Percentiles rank a stretch among this genome's conserved stretches.
These are phyloP conservation scores for Leuciscus idus DNA, from an alignment of 2,113 vertebrate species.

Conservation along the genomic window DNA sequence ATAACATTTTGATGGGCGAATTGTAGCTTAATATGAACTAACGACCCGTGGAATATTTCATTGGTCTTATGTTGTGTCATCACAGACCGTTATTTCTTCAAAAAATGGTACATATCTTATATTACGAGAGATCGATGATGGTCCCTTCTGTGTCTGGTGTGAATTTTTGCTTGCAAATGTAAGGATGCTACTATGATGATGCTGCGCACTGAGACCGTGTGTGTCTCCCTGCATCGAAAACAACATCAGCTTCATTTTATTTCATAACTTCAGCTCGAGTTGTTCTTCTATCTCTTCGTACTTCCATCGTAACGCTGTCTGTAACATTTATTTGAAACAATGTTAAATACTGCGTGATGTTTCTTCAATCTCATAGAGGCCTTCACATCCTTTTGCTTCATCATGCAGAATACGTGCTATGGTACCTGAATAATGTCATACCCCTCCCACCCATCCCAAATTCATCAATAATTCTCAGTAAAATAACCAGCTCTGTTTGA, in stretches of 20 bases:
- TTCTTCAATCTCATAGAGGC: constrained; percentile 11
- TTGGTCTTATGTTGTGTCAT: background rate
- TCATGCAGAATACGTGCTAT: constrained; percentile 40
- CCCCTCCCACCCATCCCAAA: constrained; percentile 1
- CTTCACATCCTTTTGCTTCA: constrained; percentile 14
- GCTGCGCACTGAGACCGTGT: constrained; percentile 39
- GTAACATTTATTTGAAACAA: constrained; percentile 4
- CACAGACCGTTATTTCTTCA: background rate
- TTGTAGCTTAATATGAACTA: background rate
- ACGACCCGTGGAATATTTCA: background rate
- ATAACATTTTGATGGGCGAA: background rate
- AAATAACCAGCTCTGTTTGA: background rate
- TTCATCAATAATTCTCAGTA: constrained; percentile 24
- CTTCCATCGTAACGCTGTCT: constrained; percentile 13
- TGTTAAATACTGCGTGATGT: background rate
- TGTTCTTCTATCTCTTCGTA: background rate
- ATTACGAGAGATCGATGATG: background rate
- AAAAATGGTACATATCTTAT: background rate
- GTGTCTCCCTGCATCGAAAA: constrained; percentile 5
- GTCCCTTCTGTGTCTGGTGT: background rate
- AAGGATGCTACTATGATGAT: constrained; percentile 38
- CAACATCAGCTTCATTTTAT: constrained; percentile 15
- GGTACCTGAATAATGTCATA: constrained; percentile 15
- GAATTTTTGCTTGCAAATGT: background rate
- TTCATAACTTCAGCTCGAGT: background rate